Conservation (phyloP, 2,797 vertebrate species). For the Loriculus beryllinus region DNA sequence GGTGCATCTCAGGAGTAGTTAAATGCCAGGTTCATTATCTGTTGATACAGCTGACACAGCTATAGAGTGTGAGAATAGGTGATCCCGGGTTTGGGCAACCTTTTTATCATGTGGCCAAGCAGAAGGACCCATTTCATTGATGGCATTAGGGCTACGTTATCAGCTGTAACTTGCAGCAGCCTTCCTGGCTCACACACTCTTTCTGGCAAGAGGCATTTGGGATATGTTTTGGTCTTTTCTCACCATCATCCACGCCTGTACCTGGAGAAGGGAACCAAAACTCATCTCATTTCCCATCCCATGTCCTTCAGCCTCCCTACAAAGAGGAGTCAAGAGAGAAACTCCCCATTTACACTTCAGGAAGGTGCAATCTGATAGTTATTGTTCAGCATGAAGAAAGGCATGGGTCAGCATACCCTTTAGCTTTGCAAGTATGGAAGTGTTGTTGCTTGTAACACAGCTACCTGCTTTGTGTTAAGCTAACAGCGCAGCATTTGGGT, state of each 20-base stretch:
- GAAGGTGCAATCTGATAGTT: background rate
- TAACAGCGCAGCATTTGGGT: rapidly evolving
- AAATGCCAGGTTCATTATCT: background rate
- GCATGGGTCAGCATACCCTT: background rate
- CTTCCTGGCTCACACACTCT: background rate
- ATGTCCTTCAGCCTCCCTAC: background rate
- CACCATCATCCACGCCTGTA: background rate
- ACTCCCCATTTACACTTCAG: background rate
- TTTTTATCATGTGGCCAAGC: background rate
- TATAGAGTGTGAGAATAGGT: rapidly evolving
- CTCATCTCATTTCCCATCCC: background rate
- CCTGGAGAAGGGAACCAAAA: background rate
- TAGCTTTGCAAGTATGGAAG: background rate
- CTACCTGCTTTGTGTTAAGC: background rate
- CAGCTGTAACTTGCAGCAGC: background rate
- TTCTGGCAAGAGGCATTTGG: rapidly evolving
- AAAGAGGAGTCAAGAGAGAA: background rate
- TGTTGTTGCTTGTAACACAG: background rate
- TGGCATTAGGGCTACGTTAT: too few relatives aligned
- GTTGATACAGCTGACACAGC: background rate
- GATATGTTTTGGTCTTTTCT: background rate
- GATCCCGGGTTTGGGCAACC: background rate
- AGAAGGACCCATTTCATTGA: background rate
- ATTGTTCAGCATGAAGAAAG: background rate
- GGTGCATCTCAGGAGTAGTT: background rate